phyloP scores from a whole-genome alignment of 2,113 vertebrate species.

The Geococcyx californianus region DNA sequence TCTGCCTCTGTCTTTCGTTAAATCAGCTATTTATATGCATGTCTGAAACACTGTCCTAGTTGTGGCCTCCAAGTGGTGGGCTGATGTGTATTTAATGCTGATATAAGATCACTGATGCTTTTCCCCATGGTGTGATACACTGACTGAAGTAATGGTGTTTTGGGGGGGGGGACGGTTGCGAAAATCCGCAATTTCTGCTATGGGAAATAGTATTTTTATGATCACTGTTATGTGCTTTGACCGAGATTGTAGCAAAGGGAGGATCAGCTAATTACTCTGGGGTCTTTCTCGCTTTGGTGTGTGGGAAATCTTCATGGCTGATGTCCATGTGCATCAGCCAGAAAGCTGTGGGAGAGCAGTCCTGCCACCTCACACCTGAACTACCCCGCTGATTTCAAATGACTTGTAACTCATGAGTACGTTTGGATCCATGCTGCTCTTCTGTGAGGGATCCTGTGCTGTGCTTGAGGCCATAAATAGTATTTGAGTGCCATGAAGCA shows the following conservation, averaged over 20 bases:
- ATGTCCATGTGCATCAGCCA: neutral
- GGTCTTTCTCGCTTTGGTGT: neutral
- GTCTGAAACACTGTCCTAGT: neutral
- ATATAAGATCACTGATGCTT: neutral
- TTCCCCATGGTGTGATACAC: slow-evolving; percentile 10
- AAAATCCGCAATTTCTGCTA: neutral
- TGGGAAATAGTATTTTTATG: slow-evolving; percentile 26
- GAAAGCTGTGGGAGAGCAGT: neutral
- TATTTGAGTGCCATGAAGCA: neutral
- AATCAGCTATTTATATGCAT: accelerated
- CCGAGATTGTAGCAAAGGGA: neutral
- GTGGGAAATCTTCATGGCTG: slow-evolving; percentile 15
- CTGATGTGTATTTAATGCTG: neutral
- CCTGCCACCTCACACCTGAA: neutral
- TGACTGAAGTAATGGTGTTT: neutral
- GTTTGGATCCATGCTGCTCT: accelerated
- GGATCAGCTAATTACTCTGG: slow-evolving; percentile 37
- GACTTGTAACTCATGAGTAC: neutral
- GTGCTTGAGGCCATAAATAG: neutral
- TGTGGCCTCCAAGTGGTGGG: neutral
- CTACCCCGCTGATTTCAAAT: neutral
- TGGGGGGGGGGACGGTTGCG: neutral
- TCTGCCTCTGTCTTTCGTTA: neutral
- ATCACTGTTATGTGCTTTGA: neutral
- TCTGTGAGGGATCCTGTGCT: neutral